These are phyloP conservation scores for Rhynchotus rufescens DNA, from an alignment of 2,797 vertebrate species.

Conservation along the genomic window DNA sequence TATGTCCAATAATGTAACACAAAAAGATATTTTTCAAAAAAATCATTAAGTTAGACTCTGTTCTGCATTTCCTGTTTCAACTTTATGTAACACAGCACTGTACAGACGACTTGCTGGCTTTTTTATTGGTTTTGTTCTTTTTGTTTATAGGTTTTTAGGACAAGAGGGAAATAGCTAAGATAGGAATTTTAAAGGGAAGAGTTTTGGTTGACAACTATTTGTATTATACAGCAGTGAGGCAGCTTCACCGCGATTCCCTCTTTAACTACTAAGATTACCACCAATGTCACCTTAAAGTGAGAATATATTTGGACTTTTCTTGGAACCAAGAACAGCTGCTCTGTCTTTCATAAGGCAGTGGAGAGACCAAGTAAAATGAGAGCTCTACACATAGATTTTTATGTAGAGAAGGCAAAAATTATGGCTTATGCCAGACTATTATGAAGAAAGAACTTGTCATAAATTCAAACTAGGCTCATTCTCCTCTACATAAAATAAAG, in stretches of 20 bases:
- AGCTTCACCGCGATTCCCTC: not conserved
- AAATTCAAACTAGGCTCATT: conserved; percentile 73
- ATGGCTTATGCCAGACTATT: conserved; percentile 65
- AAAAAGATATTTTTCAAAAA: no score
- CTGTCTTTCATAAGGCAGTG: conserved; percentile 29
- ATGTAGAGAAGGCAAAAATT: conserved; percentile 71
- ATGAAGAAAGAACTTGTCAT: conserved; percentile 72
- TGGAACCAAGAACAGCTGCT: not conserved
- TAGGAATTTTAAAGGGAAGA: not conserved
- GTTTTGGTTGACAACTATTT: not conserved
- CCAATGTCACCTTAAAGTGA: conserved; percentile 17
- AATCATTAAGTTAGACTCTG: not conserved
- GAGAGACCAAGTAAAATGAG: conserved; percentile 61
- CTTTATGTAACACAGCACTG: not conserved
- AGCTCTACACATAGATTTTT: conserved; percentile 41
- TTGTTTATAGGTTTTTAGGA: no score
- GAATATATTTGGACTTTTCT: conserved; percentile 29
- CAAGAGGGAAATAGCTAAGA: no score
- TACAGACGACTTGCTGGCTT: not conserved
- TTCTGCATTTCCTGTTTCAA: not conserved
- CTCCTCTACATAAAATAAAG: conserved; percentile 72
- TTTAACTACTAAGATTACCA: not conserved
- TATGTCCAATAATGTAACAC: not conserved
- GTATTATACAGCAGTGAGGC: not conserved
- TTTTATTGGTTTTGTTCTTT: no score